phyloP scores from a whole-genome alignment of 2,797 vertebrate genomes.

The Pyrocephalus nanus region DNA sequence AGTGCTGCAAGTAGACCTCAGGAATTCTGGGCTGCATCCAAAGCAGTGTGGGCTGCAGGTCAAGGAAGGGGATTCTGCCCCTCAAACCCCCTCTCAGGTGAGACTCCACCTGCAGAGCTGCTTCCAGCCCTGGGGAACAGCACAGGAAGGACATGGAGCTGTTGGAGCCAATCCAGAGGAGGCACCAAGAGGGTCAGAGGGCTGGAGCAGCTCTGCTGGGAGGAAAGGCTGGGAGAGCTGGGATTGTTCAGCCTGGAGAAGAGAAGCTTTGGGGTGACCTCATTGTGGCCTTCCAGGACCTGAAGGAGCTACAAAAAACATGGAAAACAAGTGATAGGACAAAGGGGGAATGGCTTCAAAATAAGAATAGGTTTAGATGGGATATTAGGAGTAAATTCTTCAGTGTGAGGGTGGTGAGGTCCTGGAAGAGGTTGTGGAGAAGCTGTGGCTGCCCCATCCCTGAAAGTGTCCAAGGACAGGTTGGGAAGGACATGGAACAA shows the following conservation, averaged over 20 bases:
- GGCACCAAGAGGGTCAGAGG: not conserved
- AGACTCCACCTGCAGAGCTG: not conserved
- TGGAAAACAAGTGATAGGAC: not conserved
- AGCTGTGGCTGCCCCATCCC: not conserved
- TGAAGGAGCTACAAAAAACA: not conserved
- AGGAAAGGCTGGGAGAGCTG: not conserved
- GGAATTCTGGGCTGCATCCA: not conserved
- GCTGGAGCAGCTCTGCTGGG: not conserved
- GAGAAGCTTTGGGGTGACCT: not conserved
- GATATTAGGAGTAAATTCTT: not conserved
- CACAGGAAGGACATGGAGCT: not conserved
- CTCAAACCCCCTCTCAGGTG: not conserved
- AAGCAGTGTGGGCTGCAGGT: not conserved
- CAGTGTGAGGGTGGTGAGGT: not conserved
- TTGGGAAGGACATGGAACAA: accelerated
- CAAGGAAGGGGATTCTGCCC: not conserved
- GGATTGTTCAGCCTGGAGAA: not conserved
- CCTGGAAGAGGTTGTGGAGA: accelerated
- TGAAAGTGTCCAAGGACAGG: not conserved
- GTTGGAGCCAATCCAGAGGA: not conserved
- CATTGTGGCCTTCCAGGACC: not conserved
- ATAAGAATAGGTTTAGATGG: not conserved
- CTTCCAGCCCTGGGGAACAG: not conserved
- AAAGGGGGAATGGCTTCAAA: not conserved
- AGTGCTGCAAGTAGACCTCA: not conserved